phyloP scores from a whole-genome alignment of 2,113 vertebrate species.

The Epinephelus cyanopodus region DNA sequence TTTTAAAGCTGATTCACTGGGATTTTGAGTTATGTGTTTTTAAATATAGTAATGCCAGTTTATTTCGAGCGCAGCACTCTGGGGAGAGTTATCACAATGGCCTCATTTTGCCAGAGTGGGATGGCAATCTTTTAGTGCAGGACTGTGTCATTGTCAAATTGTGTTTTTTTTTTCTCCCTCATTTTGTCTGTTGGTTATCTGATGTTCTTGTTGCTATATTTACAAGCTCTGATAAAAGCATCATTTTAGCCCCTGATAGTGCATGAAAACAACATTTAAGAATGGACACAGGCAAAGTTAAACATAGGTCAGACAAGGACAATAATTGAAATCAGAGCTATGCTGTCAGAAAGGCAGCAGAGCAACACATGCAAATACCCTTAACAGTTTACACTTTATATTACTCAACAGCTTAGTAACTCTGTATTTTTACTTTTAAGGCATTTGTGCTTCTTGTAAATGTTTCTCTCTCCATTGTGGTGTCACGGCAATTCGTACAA shows the following conservation, averaged over 20 bases:
- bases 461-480: not conserved
- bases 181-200: constrained; percentile 51
- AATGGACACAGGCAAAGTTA: constrained; percentile 46
- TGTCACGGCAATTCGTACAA: not conserved
- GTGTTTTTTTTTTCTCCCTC: constrained; percentile 15
- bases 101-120: constrained; percentile 66
- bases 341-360: not conserved
- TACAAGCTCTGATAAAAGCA: constrained; percentile 58
- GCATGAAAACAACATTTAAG: constrained; percentile 52
- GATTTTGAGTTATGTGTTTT: constrained; percentile 70
- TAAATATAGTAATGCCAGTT: constrained; percentile 76
- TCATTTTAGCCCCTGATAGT: constrained; percentile 42
- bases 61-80: constrained; percentile 75
- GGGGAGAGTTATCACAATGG: constrained; percentile 78
- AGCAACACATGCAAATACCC: not conserved
- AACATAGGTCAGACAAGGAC: constrained; percentile 45
- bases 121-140: constrained; percentile 58
- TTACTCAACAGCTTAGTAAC: not conserved
- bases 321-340: not conserved
- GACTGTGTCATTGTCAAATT: constrained; percentile 69
- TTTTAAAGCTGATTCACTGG: constrained; percentile 59
- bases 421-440: not conserved
- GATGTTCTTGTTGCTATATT: constrained; percentile 54
- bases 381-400: not conserved
- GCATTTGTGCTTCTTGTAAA: too few relatives aligned